Conservation (phyloP, 2,888 invertebrate species). For the Hypolimnas misippus region DNA sequence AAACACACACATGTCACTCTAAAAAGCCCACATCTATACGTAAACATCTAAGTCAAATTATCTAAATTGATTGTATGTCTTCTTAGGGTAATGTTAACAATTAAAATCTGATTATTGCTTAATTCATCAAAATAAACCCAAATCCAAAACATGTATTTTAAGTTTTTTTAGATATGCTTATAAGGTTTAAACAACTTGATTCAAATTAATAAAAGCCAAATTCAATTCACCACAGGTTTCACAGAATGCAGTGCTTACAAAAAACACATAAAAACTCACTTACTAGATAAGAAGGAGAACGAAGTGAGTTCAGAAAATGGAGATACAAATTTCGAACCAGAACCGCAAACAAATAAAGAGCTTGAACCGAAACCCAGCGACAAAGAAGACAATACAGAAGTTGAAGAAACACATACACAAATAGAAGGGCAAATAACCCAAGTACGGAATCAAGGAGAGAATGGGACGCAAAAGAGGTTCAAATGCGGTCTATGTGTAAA, state of each 20-base stretch:
- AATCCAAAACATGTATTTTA: no score
- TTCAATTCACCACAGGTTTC: constrained; percentile 57
- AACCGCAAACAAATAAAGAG: constrained; percentile 24
- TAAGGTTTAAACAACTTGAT: no score
- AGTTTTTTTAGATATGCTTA: no score
- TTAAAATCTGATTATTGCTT: no score
- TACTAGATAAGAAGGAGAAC: constrained; percentile 52
- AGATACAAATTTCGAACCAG: constrained; percentile 25
- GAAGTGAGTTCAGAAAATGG: constrained; percentile 40
- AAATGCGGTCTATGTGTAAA: constrained; percentile 76
- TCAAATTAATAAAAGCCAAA: not conserved
- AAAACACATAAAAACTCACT: constrained; percentile 75
- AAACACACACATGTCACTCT: not conserved
- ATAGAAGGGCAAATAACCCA: constrained; percentile 5
- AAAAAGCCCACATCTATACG: no score
- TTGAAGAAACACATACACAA: constrained; percentile 18
- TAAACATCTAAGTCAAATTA: no score
- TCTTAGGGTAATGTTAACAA: no score
- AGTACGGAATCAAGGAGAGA: constrained; percentile 20
- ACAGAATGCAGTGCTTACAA: constrained; percentile 72
- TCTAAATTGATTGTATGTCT: no score
- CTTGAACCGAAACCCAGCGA: constrained; percentile 14
- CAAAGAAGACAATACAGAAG: constrained; percentile 20
- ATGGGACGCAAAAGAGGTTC: constrained; percentile 59
- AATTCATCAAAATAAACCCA: no score